A percentile compares a stretch with the other conserved stretches of the same genome.
Conservation (phyloP, 2,888 invertebrate species). For the Celastrina argiolus region DNA sequence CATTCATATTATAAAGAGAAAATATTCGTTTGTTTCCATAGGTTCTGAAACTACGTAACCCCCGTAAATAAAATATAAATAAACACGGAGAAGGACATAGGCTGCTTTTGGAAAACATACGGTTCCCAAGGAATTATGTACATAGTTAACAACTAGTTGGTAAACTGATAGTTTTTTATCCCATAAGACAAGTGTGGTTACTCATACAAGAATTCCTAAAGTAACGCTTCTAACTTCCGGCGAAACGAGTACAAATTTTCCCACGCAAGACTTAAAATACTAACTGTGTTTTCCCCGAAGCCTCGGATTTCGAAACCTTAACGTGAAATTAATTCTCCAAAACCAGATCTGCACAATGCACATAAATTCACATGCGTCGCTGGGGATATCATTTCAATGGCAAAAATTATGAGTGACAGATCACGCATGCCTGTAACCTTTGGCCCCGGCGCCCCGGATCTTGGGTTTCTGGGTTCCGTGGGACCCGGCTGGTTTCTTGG, state of each 20-base stretch:
- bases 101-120: too few relatives aligned
- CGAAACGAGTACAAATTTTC: constrained; percentile 1
- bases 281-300: neutral
- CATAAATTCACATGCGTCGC: neutral
- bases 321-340: neutral
- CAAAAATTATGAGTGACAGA: constrained; percentile 13
- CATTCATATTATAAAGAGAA: too few relatives aligned
- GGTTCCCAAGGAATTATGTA: too few relatives aligned
- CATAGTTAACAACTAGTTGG: neutral
- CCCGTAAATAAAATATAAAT: too few relatives aligned
- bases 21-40: too few relatives aligned
- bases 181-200: neutral
- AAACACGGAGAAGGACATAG: too few relatives aligned
- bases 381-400: neutral
- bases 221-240: neutral
- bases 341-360: constrained; percentile 6
- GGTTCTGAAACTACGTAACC: too few relatives aligned
- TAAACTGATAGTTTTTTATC: neutral
- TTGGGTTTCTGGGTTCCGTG: constrained; percentile 57
- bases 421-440: constrained; percentile 46
- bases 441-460: constrained; percentile 42
- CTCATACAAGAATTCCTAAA: neutral
- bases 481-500: constrained; percentile 53
- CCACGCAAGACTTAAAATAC: neutral
- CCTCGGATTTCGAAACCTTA: neutral